A percentile compares a stretch with the other conserved stretches of the same genome.
phyloP scores from a whole-genome alignment of 2,113 vertebrate genomes.

The Coturnix japonica region DNA sequence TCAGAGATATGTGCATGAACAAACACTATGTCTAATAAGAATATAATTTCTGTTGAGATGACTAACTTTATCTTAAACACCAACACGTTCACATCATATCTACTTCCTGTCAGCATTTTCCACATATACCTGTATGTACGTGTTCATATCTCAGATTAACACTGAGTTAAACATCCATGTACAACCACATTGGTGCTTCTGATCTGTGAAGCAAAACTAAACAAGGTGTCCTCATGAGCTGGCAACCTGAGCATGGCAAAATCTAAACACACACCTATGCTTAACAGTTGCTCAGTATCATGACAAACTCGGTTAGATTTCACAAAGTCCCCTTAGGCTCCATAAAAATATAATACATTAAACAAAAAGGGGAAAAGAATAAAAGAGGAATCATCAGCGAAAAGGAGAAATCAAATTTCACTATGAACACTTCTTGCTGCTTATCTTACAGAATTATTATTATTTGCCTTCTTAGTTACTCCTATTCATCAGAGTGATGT shows the following conservation, averaged over 20 bases:
- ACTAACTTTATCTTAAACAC: not conserved
- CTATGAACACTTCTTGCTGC: constrained; percentile 56
- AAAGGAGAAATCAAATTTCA: constrained; percentile 48
- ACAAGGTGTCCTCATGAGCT: not conserved
- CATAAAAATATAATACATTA: not conserved
- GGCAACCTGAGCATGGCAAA: not conserved
- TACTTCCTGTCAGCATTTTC: not conserved
- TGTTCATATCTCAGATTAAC: not conserved
- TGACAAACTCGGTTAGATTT: constrained; percentile 12
- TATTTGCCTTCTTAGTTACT: constrained; percentile 67
- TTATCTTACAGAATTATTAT: constrained; percentile 69
- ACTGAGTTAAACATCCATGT: not conserved
- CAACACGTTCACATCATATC: accelerated
- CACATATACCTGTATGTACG: accelerated
- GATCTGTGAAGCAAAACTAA: not conserved
- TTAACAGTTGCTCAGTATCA: not conserved
- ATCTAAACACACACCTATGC: not conserved
- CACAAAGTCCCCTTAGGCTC: not conserved
- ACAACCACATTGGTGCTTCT: not conserved
- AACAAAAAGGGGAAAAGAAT: not conserved
- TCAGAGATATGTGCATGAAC: not conserved
- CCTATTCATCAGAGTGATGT: constrained; percentile 69
- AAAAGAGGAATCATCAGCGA: constrained; percentile 11
- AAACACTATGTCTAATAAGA: not conserved
- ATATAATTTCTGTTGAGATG: not conserved